Evolutionary conservation across 2,888 invertebrate species (phyloP), one percentile per base, ranked within the genome.

Genomic region (Pachycephus smyrnensis): DNA sequence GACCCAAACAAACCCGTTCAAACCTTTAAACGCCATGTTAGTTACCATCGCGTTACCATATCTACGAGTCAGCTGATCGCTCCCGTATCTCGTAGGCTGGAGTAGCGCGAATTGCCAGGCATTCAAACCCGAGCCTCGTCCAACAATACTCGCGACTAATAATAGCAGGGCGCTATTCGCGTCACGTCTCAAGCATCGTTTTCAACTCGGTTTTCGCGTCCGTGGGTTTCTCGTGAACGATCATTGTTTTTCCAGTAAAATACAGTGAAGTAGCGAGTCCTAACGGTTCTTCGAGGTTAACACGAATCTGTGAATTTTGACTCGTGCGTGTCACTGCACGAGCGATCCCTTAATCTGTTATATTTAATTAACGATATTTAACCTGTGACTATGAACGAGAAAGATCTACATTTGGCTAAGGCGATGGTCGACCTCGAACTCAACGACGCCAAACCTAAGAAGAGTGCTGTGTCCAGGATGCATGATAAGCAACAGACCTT

Each of bases 371-470:
- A 55, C 55, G 55, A 55, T 55, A 55, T n/a, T 71, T 33, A 3
- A 71, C 15, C 11, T 33, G 71, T 31, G 32, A 71, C 30, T 23
- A 95, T 96, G 95, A 95, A 96, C 92, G 96, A 96, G 91, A 94
- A 94, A 89, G 95, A 96, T 90, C 89, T 97, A 81, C 94, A 94
- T 83, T 92, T 96, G 87, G 96, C 96, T 6, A 94, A 95, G 79
- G 95, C 95, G 23, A 92, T 96, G 86, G 95, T 95, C 15, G 92
- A 92, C 80, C 88, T 92, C 76, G 88, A 90, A 35, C 92, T 94
- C 36, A 91, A 92, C 71, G 93, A 94, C 82, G 93, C 90, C 81
- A 82, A 85, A 75, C 82, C 86, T 55, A 93, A 95, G 82, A 96
- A 95, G 89, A 94, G 94, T 1, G 92, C 93, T 4, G 92, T 95